phyloP scores from a whole-genome alignment of 2,797 vertebrate species.

The Ctenosaura bakeri region DNA sequence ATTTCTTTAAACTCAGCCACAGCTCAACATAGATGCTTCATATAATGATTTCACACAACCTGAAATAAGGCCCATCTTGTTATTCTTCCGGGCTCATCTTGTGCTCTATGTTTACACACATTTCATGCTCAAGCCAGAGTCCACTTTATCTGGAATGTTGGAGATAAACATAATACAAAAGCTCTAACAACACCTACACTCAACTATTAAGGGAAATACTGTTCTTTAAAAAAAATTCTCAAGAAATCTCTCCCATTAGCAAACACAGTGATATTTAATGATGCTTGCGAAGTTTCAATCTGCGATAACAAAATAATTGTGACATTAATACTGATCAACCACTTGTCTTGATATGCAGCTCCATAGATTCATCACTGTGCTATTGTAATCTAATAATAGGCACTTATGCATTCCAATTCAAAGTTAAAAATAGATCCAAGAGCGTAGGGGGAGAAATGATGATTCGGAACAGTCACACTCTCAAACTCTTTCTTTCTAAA shows the following conservation, averaged over 20 bases:
- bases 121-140: neutral
- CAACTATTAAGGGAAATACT: neutral
- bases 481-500: neutral
- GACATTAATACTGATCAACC: slow-evolving; percentile 30
- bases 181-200: neutral
- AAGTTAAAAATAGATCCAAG: slow-evolving; percentile 15
- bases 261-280: slow-evolving; percentile 31
- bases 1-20: no score
- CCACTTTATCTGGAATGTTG: neutral
- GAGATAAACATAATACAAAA: slow-evolving; percentile 1
- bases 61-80: neutral
- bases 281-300: slow-evolving; percentile 33
- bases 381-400: slow-evolving; percentile 43
- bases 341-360: slow-evolving; percentile 30
- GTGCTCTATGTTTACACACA: neutral
- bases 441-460: slow-evolving; percentile 19
- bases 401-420: neutral
- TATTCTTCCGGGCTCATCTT: neutral
- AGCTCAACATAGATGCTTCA: neutral
- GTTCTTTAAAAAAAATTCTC: neutral
- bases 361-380: slow-evolving; percentile 35
- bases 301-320: slow-evolving; percentile 43
- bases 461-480: neutral
- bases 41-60: neutral
- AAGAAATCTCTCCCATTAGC: slow-evolving; percentile 17